Conservation (phyloP, 2,888 invertebrate species). For the Masnerella sp. region DNA sequence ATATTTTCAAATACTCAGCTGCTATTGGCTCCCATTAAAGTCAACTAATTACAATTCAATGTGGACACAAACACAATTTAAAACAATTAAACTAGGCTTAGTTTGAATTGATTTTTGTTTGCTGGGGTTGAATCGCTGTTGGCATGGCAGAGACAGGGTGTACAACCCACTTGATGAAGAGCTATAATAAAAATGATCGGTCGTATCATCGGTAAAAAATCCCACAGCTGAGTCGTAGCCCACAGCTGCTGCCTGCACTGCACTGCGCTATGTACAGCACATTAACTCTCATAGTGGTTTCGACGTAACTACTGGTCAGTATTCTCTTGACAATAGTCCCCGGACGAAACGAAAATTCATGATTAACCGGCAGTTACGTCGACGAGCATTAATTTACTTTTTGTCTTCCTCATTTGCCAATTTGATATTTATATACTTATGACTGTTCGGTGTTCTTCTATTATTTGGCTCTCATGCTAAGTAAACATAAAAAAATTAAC, state of each 20-base stretch:
- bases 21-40: too few relatives aligned
- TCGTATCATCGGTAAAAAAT: conserved; percentile 68
- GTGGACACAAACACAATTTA: too few relatives aligned
- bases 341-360: not conserved
- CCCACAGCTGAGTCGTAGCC: conserved; percentile 75
- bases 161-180: conserved; percentile 70
- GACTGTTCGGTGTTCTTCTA: conserved; percentile 73
- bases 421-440: conserved; percentile 70
- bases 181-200: conserved; percentile 43
- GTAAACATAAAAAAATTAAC: not conserved
- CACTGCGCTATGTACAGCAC: conserved; percentile 77
- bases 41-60: too few relatives aligned
- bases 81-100: too few relatives aligned
- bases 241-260: conserved; percentile 77
- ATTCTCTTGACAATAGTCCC: not conserved
- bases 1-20: too few relatives aligned
- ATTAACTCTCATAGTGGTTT: conserved; percentile 67
- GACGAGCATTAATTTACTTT: conserved; percentile 70
- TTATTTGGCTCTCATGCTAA: conserved; percentile 71
- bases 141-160: conserved; percentile 61
- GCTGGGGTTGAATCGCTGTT: too few relatives aligned
- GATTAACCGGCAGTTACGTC: conserved; percentile 68
- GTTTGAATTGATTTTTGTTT: too few relatives aligned
- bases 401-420: conserved; percentile 64
- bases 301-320: conserved; percentile 69